Conservation (phyloP, 1,140 invertebrate species). For the Eciton burchellii region DNA sequence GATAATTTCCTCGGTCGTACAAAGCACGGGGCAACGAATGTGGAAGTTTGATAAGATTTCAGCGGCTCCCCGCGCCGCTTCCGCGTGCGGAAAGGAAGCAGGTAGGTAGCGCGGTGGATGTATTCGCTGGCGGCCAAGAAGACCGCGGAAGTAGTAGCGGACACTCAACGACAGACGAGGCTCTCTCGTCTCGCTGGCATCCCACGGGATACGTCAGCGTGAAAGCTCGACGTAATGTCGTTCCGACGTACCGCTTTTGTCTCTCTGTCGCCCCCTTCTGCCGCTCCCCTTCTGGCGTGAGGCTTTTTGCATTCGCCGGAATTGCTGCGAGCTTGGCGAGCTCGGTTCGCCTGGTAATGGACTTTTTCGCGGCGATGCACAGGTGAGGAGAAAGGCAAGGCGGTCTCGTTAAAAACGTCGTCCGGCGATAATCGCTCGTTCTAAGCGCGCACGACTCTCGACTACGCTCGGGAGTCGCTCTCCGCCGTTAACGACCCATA, state of each 20-base stretch:
- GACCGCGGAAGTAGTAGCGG: constrained; percentile 30
- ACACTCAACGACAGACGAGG: constrained; percentile 2
- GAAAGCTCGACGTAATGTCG: constrained; percentile 47
- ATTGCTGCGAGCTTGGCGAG: constrained; percentile 28
- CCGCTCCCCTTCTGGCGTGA: not conserved
- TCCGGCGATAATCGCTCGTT: constrained; percentile 23
- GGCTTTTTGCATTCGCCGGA: constrained; percentile 51
- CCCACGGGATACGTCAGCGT: constrained; percentile 35
- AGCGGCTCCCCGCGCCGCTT: no score
- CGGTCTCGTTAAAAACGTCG: constrained; percentile 44
- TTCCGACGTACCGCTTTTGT: constrained; percentile 1
- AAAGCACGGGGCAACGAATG: not conserved
- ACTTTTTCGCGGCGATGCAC: constrained; percentile 30
- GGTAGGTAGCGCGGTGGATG: not conserved
- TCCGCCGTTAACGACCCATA: constrained; percentile 34
- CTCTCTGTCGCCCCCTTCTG: not conserved
- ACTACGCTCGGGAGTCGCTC: not conserved
- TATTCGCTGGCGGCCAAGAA: not conserved
- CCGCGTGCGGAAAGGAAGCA: not conserved
- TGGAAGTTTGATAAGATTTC: no score
- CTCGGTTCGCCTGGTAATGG: constrained; percentile 38
- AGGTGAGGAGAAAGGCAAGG: not conserved
- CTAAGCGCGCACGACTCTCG: constrained; percentile 3
- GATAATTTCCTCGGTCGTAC: not conserved
- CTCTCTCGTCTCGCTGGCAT: constrained; percentile 17